Evolutionary conservation across 2,797 vertebrate genomes (phyloP).

Genomic region (Lagorchestes hirsutus): DNA sequence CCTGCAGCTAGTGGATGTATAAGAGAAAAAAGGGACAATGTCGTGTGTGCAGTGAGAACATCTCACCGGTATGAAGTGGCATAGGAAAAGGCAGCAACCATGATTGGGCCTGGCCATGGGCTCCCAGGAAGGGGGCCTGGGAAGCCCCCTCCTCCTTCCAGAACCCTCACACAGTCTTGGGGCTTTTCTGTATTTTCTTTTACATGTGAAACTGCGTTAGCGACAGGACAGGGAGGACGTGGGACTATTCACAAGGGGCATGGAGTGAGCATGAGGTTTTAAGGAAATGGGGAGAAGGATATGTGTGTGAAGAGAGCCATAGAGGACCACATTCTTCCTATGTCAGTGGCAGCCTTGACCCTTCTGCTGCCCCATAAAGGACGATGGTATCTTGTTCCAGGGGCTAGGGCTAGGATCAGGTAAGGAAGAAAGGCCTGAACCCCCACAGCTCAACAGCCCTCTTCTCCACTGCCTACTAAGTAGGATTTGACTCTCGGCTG

Average conservation of each 20-base stretch:
- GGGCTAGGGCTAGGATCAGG: slow-evolving; percentile 31
- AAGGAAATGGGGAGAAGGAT: background rate
- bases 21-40: background rate
- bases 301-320: slow-evolving; percentile 71
- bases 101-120: slow-evolving; percentile 71
- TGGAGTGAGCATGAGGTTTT: slow-evolving; percentile 32
- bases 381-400: background rate
- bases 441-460: slow-evolving; percentile 69
- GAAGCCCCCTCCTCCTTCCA: slow-evolving; percentile 57
- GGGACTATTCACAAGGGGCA: slow-evolving; percentile 69
- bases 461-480: slow-evolving; percentile 76
- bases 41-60: background rate
- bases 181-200: slow-evolving; percentile 76
- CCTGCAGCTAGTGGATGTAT: background rate
- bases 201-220: slow-evolving; percentile 75
- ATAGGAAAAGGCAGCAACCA: background rate
- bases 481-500: slow-evolving; percentile 84
- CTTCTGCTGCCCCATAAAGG: slow-evolving; percentile 49
- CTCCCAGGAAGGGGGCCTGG: slow-evolving; percentile 16
- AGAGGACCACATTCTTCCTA: slow-evolving; percentile 70
- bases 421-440: slow-evolving; percentile 30
- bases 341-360: slow-evolving; percentile 62
- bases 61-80: background rate
- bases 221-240: background rate
- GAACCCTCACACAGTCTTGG: slow-evolving; percentile 73